Percentiles rank a stretch among this genome's conserved stretches.
phyloP scores from a whole-genome alignment of 2,797 vertebrate genomes.

The Hyperoplus lanceolatus region DNA sequence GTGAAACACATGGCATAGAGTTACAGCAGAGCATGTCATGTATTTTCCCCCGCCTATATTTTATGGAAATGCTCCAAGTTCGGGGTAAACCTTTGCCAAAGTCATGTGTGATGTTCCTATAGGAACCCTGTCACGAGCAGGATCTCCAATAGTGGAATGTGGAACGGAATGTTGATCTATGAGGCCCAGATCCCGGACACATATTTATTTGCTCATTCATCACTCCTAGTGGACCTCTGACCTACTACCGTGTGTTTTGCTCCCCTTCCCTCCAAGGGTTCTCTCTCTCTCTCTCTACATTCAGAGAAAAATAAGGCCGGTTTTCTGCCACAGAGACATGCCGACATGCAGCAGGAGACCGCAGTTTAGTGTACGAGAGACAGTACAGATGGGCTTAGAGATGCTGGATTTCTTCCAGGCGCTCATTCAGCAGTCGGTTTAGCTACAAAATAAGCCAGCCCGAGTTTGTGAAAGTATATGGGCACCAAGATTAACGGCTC shows the following conservation, averaged over 20 bases:
- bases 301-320: constrained; percentile 38
- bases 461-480: constrained; percentile 46
- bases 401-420: constrained; percentile 45
- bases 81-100: constrained; percentile 38
- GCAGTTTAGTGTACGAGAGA: constrained; percentile 20
- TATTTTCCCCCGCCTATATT: constrained; percentile 53
- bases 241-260: constrained; percentile 77
- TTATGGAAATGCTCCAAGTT: constrained; percentile 48
- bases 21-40: constrained; percentile 63
- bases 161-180: constrained; percentile 73
- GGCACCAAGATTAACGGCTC: constrained; percentile 61
- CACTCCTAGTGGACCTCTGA: constrained; percentile 77
- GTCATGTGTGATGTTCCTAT: constrained; percentile 9
- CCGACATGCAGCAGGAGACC: constrained; percentile 42
- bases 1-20: constrained; percentile 62
- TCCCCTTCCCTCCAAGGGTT: constrained; percentile 57
- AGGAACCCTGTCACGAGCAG: constrained; percentile 46
- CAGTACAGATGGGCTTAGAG: constrained; percentile 44
- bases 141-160: constrained; percentile 76
- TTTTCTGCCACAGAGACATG: constrained; percentile 42
- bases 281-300: constrained; percentile 33
- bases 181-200: constrained; percentile 70
- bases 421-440: constrained; percentile 21
- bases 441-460: constrained; percentile 37
- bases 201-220: constrained; percentile 87